Evolutionary conservation across 2,888 invertebrate species (phyloP).

Genomic region (Cerastis rubricosa): DNA sequence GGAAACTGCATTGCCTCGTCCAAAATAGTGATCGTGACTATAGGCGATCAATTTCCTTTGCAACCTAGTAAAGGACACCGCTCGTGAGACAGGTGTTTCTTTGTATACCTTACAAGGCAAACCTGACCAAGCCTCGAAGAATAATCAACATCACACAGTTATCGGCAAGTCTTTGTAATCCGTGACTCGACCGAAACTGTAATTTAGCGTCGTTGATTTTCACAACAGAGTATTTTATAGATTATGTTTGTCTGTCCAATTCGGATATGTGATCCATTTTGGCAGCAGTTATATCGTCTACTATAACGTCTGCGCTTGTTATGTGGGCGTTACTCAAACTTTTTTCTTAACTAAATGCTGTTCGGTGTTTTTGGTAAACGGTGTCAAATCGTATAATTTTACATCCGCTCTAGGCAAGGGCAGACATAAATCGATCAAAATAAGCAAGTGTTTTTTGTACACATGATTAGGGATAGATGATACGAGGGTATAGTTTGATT

Average conservation of each 20-base stretch:
- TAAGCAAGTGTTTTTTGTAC: conserved; percentile 33
- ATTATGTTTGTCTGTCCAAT: conserved; percentile 72
- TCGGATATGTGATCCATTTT: conserved; percentile 76
- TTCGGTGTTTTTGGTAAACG: conserved; percentile 77
- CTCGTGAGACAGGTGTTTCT: conserved; percentile 49
- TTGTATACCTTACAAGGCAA: conserved; percentile 42
- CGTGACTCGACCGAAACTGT: conserved; percentile 68
- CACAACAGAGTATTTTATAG: conserved; percentile 69
- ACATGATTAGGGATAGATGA: conserved; percentile 19
- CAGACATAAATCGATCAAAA: conserved; percentile 20
- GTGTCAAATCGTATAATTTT: conserved; percentile 75
- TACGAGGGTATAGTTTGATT: not conserved
- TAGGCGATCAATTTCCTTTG: conserved; percentile 46
- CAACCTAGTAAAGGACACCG: conserved; percentile 28
- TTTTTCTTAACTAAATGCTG: conserved; percentile 72
- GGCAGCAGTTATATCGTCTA: conserved; percentile 80
- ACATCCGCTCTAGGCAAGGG: conserved; percentile 53
- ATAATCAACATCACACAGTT: conserved; percentile 25
- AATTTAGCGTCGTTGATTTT: conserved; percentile 80
- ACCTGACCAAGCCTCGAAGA: conserved; percentile 9
- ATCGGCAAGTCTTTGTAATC: conserved; percentile 51
- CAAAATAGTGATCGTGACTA: conserved; percentile 12
- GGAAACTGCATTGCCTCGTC: not conserved
- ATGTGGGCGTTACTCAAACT: conserved; percentile 75
- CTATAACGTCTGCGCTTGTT: conserved; percentile 78